Percentiles rank a stretch among this genome's conserved stretches.
Conservation (phyloP, 1,140 invertebrate species). For the Drosophila funebris region DNA sequence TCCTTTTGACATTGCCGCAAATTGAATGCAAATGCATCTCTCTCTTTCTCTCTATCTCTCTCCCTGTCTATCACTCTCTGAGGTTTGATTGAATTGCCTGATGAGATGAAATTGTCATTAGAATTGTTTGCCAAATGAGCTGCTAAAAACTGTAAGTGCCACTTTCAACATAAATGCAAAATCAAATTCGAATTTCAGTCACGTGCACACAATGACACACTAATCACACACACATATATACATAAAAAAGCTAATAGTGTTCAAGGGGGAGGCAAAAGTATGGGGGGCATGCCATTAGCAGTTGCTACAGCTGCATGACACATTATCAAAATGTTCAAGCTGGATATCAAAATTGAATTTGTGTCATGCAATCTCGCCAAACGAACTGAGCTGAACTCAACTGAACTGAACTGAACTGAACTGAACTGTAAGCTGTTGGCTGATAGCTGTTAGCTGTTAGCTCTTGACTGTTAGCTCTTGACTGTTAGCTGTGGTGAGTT, state of each 20-base stretch:
- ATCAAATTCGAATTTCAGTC: constrained; percentile 63
- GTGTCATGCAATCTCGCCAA: constrained; percentile 45
- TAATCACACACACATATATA: constrained; percentile 56
- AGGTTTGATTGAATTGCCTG: constrained; percentile 20
- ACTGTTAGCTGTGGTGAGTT: constrained; percentile 64
- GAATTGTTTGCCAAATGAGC: constrained; percentile 62
- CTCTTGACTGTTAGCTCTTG: constrained; percentile 32
- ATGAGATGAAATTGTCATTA: constrained; percentile 54
- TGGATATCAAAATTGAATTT: constrained; percentile 76
- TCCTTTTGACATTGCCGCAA: constrained; percentile 21
- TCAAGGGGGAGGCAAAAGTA: neutral
- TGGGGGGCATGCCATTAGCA: constrained; percentile 44
- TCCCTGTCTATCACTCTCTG: neutral
- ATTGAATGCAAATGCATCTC: neutral
- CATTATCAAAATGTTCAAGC: constrained; percentile 64
- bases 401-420: constrained; percentile 28
- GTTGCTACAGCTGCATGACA: constrained; percentile 51
- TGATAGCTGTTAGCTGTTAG: constrained; percentile 24
- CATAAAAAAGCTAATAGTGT: constrained; percentile 19
- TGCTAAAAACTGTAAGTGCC: constrained; percentile 40
- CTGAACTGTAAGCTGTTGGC: neutral
- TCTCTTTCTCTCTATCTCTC: neutral
- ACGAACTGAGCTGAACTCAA: constrained; percentile 20
- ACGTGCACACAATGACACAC: constrained; percentile 68
- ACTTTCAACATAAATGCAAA: constrained; percentile 27